Evolutionary conservation across 2,113 vertebrate species (phyloP), one percentile per base, ranked within the genome.

Genomic region (Rhodinocichla rosea): DNA sequence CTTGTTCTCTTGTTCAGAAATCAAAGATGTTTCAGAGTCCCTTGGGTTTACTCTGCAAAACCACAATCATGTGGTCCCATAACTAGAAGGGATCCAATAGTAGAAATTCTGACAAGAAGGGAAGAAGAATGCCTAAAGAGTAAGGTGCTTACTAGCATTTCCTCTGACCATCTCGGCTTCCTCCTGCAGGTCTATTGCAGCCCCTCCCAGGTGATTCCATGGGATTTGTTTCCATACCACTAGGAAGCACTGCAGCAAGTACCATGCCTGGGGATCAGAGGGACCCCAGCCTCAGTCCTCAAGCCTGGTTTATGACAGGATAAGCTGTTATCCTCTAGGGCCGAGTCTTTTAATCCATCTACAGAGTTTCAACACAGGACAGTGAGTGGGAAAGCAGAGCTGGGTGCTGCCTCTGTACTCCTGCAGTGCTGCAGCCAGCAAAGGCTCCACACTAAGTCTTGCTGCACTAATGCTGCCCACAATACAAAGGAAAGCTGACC

Each of bases 401-500:
- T 47, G 30, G 27, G 3, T 6, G 3, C 52, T 59, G 74, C 32
- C 52, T 24, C 83, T 27, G 10, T 17, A 1, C 10, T n/a, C n/a
- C 28, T 24, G 21, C 42, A 28, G 40, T 10, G 40, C 69, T 40
- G 52, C 64, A 60, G 42, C 32, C 83, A 55, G 68, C 47, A 40
- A 59, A 74, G 42, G 52, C 59, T 87, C 50, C 30, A 4, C 0
- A 6, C 18, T 6, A 22, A 14, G 23, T 11, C 60, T 70, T 80
- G 33, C 55, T 80, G 44, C 33, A 17, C 1, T 0, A 8, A 8
- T 59, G 44, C 79, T 47, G 50, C 42, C 63, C 13, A 0, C 0
- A 33, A 30, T 23, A 65, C 39, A 59, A 28, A 68, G 56, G 44
- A 71, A 42, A 92, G 35, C 35, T 2, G 13, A 49, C 22, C 28